A percentile compares a stretch with the other conserved stretches of the same genome.
phyloP scores from a whole-genome alignment of 37 sponge, comb jelly and placozoan species.

The Mnemiopsis leidyi region DNA sequence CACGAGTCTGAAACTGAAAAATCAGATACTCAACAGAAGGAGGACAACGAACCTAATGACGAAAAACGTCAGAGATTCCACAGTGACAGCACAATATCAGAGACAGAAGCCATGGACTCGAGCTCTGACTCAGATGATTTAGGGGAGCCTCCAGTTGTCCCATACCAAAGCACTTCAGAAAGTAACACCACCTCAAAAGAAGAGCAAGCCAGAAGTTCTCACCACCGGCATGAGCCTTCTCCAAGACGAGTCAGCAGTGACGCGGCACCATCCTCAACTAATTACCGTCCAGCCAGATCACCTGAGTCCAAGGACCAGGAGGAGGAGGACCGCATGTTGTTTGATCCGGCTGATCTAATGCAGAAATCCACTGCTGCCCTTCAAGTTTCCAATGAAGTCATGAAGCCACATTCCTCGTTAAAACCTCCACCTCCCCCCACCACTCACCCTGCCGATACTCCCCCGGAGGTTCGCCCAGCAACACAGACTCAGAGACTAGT shows the following conservation, averaged over 20 bases:
- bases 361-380: constrained; percentile 61
- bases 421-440: neutral
- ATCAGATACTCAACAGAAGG: neutral
- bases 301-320: neutral
- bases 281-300: neutral
- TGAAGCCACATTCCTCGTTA: neutral
- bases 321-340: neutral
- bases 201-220: neutral
- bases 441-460: neutral
- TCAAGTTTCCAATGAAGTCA: constrained; percentile 15
- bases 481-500: neutral
- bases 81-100: neutral
- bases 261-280: neutral
- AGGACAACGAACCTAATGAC: neutral
- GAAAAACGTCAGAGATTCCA: neutral
- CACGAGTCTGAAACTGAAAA: neutral
- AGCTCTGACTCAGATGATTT: constrained; percentile 38
- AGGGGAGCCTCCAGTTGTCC: neutral
- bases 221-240: neutral
- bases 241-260: neutral
- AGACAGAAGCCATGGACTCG: neutral
- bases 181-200: neutral
- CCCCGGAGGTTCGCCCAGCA: neutral
- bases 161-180: neutral
- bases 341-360: constrained; percentile 15